Base-by-base conservation (phyloP, 2,888 invertebrate genomes). In the Rotaria macrura region DNA sequence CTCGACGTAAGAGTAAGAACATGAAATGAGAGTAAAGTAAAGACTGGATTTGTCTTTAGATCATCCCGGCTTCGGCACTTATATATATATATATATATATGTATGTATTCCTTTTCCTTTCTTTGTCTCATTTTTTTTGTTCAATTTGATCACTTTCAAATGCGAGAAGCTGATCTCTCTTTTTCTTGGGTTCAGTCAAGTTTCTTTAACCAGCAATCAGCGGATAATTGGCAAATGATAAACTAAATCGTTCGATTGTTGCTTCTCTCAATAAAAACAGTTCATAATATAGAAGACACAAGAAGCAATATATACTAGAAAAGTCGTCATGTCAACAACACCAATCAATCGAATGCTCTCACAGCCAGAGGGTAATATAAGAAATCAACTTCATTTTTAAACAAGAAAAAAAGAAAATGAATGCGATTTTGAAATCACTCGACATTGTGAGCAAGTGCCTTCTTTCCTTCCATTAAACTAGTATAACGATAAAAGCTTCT, bases 31-130 rank as follows among this genome's bases (percentile, higher is more conserved):
- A 65, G 34, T 34, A 65, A 20, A 34, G 34, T 65, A 65, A 65
- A 65, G 65, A 34, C 65, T 65, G 4, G 34, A 65, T 65, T 65
- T 65, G 65, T 65, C 65, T 65, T 65, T 65, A 65, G 65, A 65
- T 65, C 65, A 65, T 65, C 65, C 65, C 65, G 65, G 65, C 65
- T 65, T 65, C 65, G 34, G 34, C 65, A 65, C 65, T 65, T 65
- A 34, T 65, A 65, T 65, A 14, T 65, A 65, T 34, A 65, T 23
- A 54, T 23, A 54, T 23, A 54, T 54, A 4, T 54, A 4, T 54
- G 6, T 65, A n/a, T n/a, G n/a, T n/a, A n/a, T 14, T 49, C 17
- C 17, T 49, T 17, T 49, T 49, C 17, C 17, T 49, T 34, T 65
- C 65, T 65, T 65, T 65, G 34, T 65, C 34, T n/a, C n/a, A n/a